Conservation (phyloP, 1,140 invertebrate genomes). For the Apis cerana region DNA sequence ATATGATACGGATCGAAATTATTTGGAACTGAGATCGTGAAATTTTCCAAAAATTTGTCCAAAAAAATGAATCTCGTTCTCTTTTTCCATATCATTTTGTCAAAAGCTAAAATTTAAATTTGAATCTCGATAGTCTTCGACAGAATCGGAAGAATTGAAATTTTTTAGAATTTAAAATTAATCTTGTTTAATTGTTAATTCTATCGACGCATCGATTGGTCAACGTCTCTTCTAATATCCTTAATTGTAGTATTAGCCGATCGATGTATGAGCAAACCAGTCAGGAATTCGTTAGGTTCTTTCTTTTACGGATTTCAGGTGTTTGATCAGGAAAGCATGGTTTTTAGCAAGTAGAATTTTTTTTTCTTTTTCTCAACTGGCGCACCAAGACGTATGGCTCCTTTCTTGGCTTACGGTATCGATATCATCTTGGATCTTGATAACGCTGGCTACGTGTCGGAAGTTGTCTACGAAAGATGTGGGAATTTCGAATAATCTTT, state of each 20-base stretch:
- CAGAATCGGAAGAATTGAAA: too few species aligned
- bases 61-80: neutral
- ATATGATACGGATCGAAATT: neutral
- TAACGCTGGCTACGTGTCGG: conserved; percentile 24
- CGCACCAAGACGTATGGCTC: neutral
- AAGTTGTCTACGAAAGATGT: conserved; percentile 24
- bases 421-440: conserved; percentile 48
- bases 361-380: neutral
- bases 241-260: neutral
- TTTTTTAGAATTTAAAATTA: too few species aligned
- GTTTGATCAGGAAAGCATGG: neutral
- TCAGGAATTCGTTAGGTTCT: neutral
- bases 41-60: neutral
- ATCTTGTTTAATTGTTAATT: too few species aligned
- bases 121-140: too few species aligned
- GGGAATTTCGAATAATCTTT: conserved; percentile 46
- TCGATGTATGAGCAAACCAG: neutral
- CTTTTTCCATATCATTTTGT: neutral
- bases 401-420: conserved; percentile 31
- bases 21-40: neutral
- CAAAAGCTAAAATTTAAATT: too few species aligned
- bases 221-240: neutral
- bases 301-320: neutral
- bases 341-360: neutral
- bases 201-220: neutral